Evolutionary conservation across 2,888 invertebrate genomes (phyloP).

Genomic region (Amblyjoppa fuscipennis): DNA sequence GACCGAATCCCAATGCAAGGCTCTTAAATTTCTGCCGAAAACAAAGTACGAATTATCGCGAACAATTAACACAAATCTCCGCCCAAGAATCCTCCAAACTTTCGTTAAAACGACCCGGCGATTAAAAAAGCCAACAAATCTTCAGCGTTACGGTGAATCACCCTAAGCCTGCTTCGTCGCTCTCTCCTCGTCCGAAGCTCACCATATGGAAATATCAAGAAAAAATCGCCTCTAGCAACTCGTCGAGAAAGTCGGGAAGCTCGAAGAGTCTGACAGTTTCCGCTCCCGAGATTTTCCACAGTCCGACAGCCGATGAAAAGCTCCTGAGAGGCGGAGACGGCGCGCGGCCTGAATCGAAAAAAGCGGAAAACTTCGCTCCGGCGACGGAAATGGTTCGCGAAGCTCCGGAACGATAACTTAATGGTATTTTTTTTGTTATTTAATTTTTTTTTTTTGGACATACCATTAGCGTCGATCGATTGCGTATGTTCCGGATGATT

Average conservation of each 20-base stretch:
- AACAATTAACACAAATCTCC: not conserved
- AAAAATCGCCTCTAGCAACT: slow-evolving; percentile 40
- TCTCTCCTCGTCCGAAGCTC: not conserved
- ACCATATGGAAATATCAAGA: not conserved
- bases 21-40: no score
- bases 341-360: not conserved
- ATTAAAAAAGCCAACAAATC: not conserved
- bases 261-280: slow-evolving; percentile 29
- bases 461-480: slow-evolving; percentile 78
- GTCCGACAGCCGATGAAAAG: slow-evolving; percentile 38
- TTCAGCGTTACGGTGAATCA: not conserved
- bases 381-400: not conserved
- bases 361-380: not conserved
- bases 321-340: not conserved
- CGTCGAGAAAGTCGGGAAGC: not conserved
- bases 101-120: not conserved
- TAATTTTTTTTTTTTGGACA: slow-evolving; percentile 7
- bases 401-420: not conserved
- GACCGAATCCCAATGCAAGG: no score
- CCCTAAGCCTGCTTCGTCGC: not conserved
- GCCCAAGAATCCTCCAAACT: not conserved
- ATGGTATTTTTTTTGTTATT: no score
- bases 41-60: not conserved
- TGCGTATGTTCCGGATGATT: slow-evolving; percentile 77
- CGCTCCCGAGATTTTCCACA: slow-evolving; percentile 31